Conservation (phyloP, 2,113 vertebrate species). For the Entomyzon cyanotis region DNA sequence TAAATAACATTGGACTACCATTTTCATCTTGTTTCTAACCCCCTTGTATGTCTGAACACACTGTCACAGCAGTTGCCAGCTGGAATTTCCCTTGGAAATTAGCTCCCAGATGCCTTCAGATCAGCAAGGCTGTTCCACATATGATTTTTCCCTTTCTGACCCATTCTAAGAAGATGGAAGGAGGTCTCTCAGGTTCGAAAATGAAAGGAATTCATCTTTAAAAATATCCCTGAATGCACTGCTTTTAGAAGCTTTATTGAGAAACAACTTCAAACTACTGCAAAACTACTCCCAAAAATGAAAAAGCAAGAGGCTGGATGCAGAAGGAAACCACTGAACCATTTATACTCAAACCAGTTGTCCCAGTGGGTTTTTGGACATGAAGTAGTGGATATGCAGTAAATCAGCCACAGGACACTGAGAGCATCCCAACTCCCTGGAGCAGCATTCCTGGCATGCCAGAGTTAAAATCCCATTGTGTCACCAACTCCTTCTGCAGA, state of each 20-base stretch:
- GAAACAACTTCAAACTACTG: neutral
- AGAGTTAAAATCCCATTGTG: neutral
- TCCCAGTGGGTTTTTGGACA: neutral
- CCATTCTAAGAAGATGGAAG: neutral
- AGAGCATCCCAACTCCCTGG: fast-evolving
- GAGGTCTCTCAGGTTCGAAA: neutral
- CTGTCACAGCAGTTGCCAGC: neutral
- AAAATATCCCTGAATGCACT: neutral
- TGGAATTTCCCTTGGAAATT: neutral
- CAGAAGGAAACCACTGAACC: neutral
- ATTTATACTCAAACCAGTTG: neutral
- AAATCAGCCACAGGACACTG: neutral
- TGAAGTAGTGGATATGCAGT: neutral
- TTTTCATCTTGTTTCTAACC: neutral
- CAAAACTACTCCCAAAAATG: neutral
- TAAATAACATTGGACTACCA: neutral
- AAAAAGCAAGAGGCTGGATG: neutral
- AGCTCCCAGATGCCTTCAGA: neutral
- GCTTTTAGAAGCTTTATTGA: neutral
- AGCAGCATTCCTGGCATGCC: neutral
- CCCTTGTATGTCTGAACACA: neutral
- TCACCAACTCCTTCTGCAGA: neutral
- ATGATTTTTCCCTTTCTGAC: neutral
- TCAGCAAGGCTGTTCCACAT: neutral
- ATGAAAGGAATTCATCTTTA: neutral